phyloP scores from a whole-genome alignment of 92 coral and sea anemone species.

The Heliopora coerulea region DNA sequence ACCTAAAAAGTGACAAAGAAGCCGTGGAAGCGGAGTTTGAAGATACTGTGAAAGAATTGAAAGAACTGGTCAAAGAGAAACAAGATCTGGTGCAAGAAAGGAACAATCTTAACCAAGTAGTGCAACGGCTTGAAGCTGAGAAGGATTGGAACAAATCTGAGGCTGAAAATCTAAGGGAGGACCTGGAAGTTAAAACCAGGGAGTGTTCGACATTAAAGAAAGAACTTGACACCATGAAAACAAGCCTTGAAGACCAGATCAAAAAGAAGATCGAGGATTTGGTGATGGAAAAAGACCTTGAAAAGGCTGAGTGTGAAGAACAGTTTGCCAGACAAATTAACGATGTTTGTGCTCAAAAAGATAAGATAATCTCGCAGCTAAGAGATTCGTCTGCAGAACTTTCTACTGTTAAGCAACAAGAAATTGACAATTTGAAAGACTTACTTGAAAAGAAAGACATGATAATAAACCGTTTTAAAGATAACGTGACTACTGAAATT shows the following conservation, averaged over 20 bases:
- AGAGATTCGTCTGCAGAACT: slow-evolving; percentile 70
- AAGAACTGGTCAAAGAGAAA: slow-evolving; percentile 34
- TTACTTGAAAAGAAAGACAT: slow-evolving; percentile 47
- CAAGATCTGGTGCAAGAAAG: slow-evolving; percentile 37
- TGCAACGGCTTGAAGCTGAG: slow-evolving; percentile 51
- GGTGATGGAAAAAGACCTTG: slow-evolving; percentile 60
- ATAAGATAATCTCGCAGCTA: slow-evolving; percentile 71
- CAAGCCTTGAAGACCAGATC: slow-evolving; percentile 15
- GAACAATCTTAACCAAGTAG: slow-evolving; percentile 37
- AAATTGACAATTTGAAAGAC: slow-evolving; percentile 47
- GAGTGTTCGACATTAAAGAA: slow-evolving; percentile 17
- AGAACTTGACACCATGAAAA: slow-evolving; percentile 25
- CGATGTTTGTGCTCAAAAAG: slow-evolving; percentile 74
- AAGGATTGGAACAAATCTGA: slow-evolving; percentile 72
- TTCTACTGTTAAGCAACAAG: slow-evolving; percentile 56
- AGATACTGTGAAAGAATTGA: slow-evolving; percentile 41
- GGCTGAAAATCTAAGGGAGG: slow-evolving; percentile 57
- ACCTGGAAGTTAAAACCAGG: slow-evolving; percentile 57
- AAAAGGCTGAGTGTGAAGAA: slow-evolving; percentile 65
- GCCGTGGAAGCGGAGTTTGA: slow-evolving; percentile 57
- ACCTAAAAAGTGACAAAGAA: slow-evolving; percentile 59
- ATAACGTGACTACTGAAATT: slow-evolving; percentile 49
- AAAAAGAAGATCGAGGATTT: slow-evolving; percentile 59
- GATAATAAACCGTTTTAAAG: slow-evolving; percentile 38
- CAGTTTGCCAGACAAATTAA: slow-evolving; percentile 67